Conservation (phyloP, 2,113 vertebrate species). For the Lonchura striata region DNA sequence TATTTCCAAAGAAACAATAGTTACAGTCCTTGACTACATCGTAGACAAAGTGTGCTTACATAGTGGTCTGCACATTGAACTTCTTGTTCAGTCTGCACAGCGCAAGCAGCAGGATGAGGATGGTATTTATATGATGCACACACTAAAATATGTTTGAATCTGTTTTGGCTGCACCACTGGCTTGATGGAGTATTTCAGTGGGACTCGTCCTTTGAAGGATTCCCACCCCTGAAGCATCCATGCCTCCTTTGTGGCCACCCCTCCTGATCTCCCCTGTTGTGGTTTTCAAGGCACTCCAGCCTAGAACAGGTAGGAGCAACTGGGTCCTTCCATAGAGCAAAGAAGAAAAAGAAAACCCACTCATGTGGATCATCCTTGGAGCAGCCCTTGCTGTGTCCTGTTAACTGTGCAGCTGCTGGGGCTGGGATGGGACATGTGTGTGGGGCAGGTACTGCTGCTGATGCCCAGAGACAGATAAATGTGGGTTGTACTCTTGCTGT, state of each 20-base stretch:
- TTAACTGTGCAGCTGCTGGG: not conserved
- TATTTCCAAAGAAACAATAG: not conserved
- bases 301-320: not conserved
- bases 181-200: not conserved
- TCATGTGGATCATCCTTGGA: fast-evolving
- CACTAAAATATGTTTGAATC: not conserved
- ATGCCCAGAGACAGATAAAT: not conserved
- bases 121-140: not conserved
- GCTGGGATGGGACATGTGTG: fast-evolving
- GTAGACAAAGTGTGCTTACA: not conserved
- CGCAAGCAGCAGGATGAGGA: not conserved
- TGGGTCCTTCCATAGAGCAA: not conserved
- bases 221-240: not conserved
- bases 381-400: not conserved
- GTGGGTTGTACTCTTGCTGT: not conserved
- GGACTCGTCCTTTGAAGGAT: not conserved
- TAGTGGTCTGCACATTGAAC: not conserved
- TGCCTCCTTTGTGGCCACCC: not conserved
- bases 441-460: not conserved
- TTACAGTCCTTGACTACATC: not conserved
- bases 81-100: not conserved
- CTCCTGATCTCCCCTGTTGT: not conserved
- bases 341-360: not conserved
- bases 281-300: not conserved
- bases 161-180: not conserved